Evolutionary conservation across 1,140 invertebrate genomes (phyloP).

Genomic region (Drosophila quadrilineata): DNA sequence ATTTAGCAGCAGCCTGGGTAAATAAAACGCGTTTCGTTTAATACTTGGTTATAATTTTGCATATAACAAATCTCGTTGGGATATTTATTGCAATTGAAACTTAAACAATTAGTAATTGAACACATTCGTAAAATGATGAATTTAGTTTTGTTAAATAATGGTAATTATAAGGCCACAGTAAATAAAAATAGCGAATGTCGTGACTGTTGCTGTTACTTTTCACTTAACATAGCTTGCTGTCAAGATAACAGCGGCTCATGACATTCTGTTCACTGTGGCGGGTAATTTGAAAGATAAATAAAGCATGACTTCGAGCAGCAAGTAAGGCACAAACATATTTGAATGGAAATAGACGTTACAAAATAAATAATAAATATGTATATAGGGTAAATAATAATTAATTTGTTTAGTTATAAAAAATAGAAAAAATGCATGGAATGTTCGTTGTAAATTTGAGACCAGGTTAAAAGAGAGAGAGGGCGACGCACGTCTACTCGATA

Average conservation of each 20-base stretch:
- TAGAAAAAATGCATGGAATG: conserved; percentile 65
- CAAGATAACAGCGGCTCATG: no score
- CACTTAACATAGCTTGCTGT: no score
- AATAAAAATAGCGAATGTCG: no score
- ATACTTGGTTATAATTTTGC: conserved; percentile 28
- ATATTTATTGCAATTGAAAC: conserved; percentile 29
- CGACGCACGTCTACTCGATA: background rate
- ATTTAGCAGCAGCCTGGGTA: conserved; percentile 12
- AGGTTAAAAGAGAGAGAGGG: conserved; percentile 25
- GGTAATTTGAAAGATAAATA: background rate
- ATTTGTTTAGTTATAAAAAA: conserved; percentile 25
- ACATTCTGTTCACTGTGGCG: no score
- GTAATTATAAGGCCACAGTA: no score
- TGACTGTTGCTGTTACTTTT: no score
- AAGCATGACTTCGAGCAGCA: background rate
- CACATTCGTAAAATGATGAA: no score
- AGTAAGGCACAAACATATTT: conserved; percentile 13
- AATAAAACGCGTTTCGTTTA: background rate
- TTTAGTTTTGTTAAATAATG: conserved; percentile 23
- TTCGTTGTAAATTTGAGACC: conserved; percentile 63
- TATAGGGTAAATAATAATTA: no score
- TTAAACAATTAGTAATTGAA: conserved; percentile 49
- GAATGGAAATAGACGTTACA: background rate
- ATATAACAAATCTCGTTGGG: conserved; percentile 46
- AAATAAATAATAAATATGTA: conserved; percentile 37